Evolutionary conservation across 2,113 vertebrate genomes (phyloP).

Genomic region (Probosciger aterrimus): DNA sequence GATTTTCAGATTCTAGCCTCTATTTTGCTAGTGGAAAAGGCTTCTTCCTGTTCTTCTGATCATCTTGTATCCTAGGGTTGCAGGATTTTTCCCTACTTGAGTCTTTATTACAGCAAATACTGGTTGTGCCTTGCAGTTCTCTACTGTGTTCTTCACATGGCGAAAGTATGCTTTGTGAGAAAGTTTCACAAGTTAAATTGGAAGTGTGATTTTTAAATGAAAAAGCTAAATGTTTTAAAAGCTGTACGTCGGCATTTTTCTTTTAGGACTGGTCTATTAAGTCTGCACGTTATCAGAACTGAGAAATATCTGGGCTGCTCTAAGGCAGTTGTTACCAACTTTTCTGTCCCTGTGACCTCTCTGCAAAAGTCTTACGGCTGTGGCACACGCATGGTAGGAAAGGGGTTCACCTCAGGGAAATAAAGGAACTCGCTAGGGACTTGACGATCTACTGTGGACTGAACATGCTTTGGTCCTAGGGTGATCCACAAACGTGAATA

Average conservation of each 20-base stretch:
- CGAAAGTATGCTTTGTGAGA: neutral
- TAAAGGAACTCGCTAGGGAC: neutral
- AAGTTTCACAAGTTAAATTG: neutral
- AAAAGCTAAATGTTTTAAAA: neutral
- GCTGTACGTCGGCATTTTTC: neutral
- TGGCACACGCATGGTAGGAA: accelerated
- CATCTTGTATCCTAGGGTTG: neutral
- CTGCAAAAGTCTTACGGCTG: neutral
- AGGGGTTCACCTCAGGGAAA: neutral
- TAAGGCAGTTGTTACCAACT: accelerated
- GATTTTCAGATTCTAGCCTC: neutral
- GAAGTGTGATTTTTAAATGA: neutral
- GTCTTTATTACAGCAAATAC: neutral
- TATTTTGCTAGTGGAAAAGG: neutral
- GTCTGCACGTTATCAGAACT: neutral
- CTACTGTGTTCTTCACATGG: neutral
- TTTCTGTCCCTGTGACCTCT: neutral
- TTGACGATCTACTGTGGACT: neutral
- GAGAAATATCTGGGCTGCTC: neutral
- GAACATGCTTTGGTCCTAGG: neutral
- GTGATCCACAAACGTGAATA: accelerated
- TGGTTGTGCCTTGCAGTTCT: neutral
- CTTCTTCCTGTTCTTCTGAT: neutral
- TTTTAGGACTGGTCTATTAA: neutral
- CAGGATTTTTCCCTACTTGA: accelerated